Evolutionary conservation across 2,113 vertebrate species (phyloP).

Genomic region (Aldabrachelys gigantea): DNA sequence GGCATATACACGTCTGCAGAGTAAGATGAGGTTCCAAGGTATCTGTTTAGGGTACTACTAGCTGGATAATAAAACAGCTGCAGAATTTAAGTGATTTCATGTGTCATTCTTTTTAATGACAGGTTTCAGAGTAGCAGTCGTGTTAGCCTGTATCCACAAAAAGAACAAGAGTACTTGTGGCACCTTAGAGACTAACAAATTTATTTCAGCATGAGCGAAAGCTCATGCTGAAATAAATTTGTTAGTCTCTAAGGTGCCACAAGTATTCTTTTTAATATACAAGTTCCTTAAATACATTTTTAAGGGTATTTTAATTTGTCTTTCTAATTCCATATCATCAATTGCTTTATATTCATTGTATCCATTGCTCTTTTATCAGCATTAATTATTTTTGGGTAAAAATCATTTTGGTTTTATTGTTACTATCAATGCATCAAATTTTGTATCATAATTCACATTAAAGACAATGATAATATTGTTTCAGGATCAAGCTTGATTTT

Average conservation of each 20-base stretch:
- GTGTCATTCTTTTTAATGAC: not conserved
- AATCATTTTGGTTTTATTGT: slow-evolving; percentile 7
- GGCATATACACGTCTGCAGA: slow-evolving; percentile 19
- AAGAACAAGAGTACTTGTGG: too few species aligned
- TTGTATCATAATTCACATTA: not conserved
- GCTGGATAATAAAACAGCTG: slow-evolving; percentile 33
- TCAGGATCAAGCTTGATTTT: not conserved
- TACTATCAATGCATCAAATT: slow-evolving; percentile 23
- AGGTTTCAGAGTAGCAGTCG: too few species aligned
- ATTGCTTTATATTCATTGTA: not conserved
- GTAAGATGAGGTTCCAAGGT: slow-evolving; percentile 43
- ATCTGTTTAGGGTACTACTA: not conserved
- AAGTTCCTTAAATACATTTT: not conserved
- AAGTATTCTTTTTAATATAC: not conserved
- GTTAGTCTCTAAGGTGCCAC: too few species aligned
- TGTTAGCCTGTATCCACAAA: too few species aligned
- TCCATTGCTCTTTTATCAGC: not conserved
- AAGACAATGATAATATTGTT: not conserved
- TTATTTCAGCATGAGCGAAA: too few species aligned
- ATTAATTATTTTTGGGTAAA: slow-evolving; percentile 13
- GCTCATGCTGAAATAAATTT: too few species aligned
- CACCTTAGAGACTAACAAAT: too few species aligned
- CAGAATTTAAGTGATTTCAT: not conserved
- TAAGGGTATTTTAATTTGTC: not conserved
- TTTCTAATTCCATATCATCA: not conserved